Evolutionary conservation across 2,113 vertebrate genomes (phyloP).

Genomic region (Chaetodon trifascialis): DNA sequence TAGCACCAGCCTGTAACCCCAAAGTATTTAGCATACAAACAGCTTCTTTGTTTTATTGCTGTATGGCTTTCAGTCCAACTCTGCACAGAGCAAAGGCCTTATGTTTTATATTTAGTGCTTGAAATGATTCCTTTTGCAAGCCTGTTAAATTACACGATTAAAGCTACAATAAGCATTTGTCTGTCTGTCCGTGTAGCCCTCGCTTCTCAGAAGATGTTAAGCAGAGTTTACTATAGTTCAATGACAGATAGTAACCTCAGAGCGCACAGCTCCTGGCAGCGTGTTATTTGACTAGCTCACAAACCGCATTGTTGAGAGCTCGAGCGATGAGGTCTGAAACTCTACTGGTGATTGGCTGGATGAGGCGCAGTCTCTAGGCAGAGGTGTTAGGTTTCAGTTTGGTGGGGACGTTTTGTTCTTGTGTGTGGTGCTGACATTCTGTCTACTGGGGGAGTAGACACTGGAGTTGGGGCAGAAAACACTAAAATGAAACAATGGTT

Average conservation of each 20-base stretch:
- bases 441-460: slow-evolving; percentile 5
- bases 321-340: slow-evolving; percentile 60
- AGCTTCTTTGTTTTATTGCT: slow-evolving; percentile 56
- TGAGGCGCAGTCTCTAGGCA: slow-evolving; percentile 61
- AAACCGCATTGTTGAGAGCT: slow-evolving; percentile 78
- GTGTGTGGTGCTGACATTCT: slow-evolving; percentile 41
- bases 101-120: slow-evolving; percentile 11
- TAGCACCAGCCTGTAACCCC: slow-evolving; percentile 17
- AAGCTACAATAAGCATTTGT: not conserved
- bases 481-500: slow-evolving; percentile 18
- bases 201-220: slow-evolving; percentile 1
- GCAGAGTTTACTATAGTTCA: slow-evolving; percentile 79
- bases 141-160: slow-evolving; percentile 24
- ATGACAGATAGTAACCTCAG: slow-evolving; percentile 81
- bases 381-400: slow-evolving; percentile 79
- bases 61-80: slow-evolving; percentile 12
- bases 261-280: slow-evolving; percentile 57
- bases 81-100: not conserved
- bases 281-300: slow-evolving; percentile 75
- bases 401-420: slow-evolving; percentile 71
- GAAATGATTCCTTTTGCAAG: slow-evolving; percentile 1
- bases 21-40: slow-evolving; percentile 52
- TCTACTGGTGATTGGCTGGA: slow-evolving; percentile 64
- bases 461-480: slow-evolving; percentile 15
- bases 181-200: slow-evolving; percentile 16